A percentile compares a stretch with the other conserved stretches of the same genome.
These are phyloP conservation scores for Phrynosoma blainvillii DNA, from an alignment of 2,113 vertebrate species.

Conservation along the genomic window DNA sequence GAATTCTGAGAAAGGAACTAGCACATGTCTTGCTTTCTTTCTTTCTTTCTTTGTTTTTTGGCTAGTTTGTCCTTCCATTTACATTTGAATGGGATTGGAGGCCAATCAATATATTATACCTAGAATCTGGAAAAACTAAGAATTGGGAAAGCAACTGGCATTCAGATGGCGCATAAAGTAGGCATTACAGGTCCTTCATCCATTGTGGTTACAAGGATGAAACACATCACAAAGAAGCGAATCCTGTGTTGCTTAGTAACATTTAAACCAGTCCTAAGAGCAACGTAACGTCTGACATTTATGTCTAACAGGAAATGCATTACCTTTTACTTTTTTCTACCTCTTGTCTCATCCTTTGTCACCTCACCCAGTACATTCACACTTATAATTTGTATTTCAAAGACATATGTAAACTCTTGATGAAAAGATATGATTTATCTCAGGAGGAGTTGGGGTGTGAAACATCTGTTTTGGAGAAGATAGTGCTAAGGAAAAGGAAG, in stretches of 20 bases:
- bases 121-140: no score
- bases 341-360: not conserved
- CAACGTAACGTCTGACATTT: not conserved
- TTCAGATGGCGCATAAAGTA: not conserved
- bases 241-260: not conserved
- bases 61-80: not conserved
- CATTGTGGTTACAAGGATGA: not conserved
- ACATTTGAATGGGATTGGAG: not conserved
- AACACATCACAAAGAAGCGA: not conserved
- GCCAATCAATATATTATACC: not conserved
- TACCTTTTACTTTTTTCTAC: not conserved
- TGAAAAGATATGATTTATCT: not conserved
- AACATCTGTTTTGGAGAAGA: not conserved
- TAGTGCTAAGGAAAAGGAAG: not conserved
- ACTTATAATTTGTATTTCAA: not conserved
- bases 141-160: no score
- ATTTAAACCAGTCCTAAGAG: not conserved
- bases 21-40: not conserved
- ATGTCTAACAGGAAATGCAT: not conserved
- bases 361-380: not conserved
- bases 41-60: no score
- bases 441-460: not conserved
- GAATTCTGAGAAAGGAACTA: no score
- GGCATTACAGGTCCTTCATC: not conserved
- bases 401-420: not conserved